Base-by-base conservation (phyloP, 2,888 invertebrate species). In the Anorthoa munda region DNA sequence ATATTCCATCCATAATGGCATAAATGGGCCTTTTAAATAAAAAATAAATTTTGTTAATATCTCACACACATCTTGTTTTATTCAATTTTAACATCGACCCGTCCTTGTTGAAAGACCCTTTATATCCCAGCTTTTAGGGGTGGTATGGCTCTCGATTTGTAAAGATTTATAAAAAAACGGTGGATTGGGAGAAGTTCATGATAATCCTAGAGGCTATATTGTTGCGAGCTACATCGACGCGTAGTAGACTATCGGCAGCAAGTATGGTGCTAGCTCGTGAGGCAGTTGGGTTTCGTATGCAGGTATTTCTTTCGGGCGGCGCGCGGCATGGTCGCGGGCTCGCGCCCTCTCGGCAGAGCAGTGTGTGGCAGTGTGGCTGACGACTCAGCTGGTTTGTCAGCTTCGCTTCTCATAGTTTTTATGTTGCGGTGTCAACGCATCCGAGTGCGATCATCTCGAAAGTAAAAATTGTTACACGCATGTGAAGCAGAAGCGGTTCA, bases 321-420 rank as follows among this genome's bases (percentile, higher is more conserved):
- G 39, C 39, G 39, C 26, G 26, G 26, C 4, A 4, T 26, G 26
- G 26, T n/a, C 31, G 31, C 31, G 31, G 1, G 31, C 7, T 31
- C 31, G 31, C 31, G n/a, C n/a, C n/a, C n/a, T 31, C 31, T 31
- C 31, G 31, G 31, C 31, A 7, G 31, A 31, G 31, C 31, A 31
- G 31, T 31, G 31, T 31, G 31, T 1, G 5, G 31, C 31, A 31
- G 48, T 7, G 58, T 18, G 59, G 31, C 64, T 51, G 39, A 2
- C 18, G 31, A 53, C 15, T 67, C 63, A 39, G 71, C 67, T 72
- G 81, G 72, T 75, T 72, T 59, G 45, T 77, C 63, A 67, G 71
- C 58, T 70, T 67, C 65, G 60, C 58, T 74, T 79, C 73, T 85
- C 83, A 72, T 64, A 58, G 75, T 85, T 84, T 85, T 84, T 77